Evolutionary conservation across 2,797 vertebrate genomes (phyloP).

Genomic region (Gambusia yucatana): DNA sequence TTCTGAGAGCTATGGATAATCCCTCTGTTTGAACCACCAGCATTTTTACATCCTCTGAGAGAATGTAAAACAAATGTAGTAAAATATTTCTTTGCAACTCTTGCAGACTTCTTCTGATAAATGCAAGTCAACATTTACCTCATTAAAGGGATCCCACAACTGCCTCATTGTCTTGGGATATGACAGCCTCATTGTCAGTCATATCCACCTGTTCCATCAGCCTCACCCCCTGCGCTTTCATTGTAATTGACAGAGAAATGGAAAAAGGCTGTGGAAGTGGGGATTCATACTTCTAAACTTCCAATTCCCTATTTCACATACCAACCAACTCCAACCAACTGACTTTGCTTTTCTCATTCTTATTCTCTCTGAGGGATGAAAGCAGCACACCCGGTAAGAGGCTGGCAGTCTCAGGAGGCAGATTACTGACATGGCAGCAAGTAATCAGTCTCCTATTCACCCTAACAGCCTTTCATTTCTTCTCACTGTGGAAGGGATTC

Average conservation of each 20-base stretch:
- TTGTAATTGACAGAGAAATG: constrained; percentile 5
- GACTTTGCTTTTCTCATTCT: neutral
- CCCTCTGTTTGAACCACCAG: neutral
- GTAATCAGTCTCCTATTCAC: constrained; percentile 52
- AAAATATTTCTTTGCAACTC: neutral
- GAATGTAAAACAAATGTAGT: neutral
- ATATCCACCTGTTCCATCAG: constrained; percentile 36
- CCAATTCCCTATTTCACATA: constrained; percentile 1
- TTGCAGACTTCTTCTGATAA: neutral
- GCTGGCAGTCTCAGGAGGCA: constrained; percentile 26
- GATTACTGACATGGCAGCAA: constrained; percentile 21
- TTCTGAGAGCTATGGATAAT: neutral
- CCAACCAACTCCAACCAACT: neutral
- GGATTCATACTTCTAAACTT: constrained; percentile 27
- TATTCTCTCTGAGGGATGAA: constrained; percentile 23
- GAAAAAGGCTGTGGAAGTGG: constrained; percentile 19
- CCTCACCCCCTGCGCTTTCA: constrained; percentile 6
- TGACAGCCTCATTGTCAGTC: constrained; percentile 29
- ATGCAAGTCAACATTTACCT: neutral
- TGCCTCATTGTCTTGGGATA: constrained; percentile 22
- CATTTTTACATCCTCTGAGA: neutral
- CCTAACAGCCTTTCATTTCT: constrained; percentile 25
- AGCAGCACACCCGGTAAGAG: constrained; percentile 15
- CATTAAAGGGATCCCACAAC: neutral
- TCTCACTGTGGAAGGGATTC: neutral